Evolutionary conservation across 1,140 invertebrate species (phyloP).

Genomic region (Dendroctonus valens): DNA sequence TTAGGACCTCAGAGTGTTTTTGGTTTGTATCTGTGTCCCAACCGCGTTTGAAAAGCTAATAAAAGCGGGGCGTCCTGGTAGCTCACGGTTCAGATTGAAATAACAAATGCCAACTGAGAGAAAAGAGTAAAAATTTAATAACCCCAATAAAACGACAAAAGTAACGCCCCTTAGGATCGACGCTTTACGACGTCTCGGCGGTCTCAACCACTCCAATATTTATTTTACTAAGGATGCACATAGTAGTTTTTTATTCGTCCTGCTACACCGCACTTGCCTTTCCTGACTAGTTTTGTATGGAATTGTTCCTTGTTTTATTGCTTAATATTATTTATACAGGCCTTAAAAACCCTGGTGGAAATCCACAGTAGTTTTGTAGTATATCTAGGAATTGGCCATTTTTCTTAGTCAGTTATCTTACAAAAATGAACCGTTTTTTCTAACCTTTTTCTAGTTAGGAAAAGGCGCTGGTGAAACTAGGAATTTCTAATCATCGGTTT

Average conservation of each 20-base stretch:
- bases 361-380: too few relatives aligned
- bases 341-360: too few relatives aligned
- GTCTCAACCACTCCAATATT: conserved; percentile 23
- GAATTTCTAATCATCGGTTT: too few relatives aligned
- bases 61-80: too few relatives aligned
- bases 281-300: neutral
- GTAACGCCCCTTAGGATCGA: conserved; percentile 22
- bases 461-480: too few relatives aligned
- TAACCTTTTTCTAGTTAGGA: too few relatives aligned
- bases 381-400: too few relatives aligned
- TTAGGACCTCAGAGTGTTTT: too few relatives aligned
- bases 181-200: conserved; percentile 20
- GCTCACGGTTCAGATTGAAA: conserved; percentile 19
- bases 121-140: conserved; percentile 19
- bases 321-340: neutral
- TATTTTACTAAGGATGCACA: conserved; percentile 26
- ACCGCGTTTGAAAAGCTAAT: too few relatives aligned
- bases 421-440: too few relatives aligned
- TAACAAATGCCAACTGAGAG: conserved; percentile 18
- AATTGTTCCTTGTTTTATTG: neutral
- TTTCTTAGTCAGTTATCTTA: too few relatives aligned
- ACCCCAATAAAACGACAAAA: conserved; percentile 28
- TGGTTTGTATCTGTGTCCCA: too few relatives aligned
- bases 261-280: neutral
- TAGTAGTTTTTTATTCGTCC: conserved; percentile 1